These are phyloP conservation scores for Busseola fusca DNA, from an alignment of 2,888 invertebrate genomes.

Conservation along the genomic window DNA sequence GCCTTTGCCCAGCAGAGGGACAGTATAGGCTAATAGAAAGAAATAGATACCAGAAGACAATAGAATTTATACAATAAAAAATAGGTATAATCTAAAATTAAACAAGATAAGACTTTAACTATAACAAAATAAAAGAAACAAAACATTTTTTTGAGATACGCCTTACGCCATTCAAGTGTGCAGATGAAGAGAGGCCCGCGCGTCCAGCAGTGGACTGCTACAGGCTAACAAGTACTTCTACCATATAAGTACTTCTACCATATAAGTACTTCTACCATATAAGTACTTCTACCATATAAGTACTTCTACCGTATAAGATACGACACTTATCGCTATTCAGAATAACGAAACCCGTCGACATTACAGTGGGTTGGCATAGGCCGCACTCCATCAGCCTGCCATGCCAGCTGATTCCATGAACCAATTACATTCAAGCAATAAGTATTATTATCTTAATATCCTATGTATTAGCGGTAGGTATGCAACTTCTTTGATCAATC, in stretches of 20 bases:
- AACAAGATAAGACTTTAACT: too few relatives aligned
- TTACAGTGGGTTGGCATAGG: not conserved
- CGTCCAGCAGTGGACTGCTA: not conserved
- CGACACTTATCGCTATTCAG: not conserved
- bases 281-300: too few relatives aligned
- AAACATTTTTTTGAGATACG: too few relatives aligned
- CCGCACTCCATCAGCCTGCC: not conserved
- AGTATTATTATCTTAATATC: slow-evolving; percentile 60
- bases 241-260: too few relatives aligned
- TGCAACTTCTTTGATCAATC: not conserved
- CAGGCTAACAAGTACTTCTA: not conserved
- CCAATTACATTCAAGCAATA: slow-evolving; percentile 52
- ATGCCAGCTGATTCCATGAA: slow-evolving; percentile 30
- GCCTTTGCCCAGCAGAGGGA: too few relatives aligned
- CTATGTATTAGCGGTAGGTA: slow-evolving; percentile 32
- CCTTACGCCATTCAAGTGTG: not conserved
- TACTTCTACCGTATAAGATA: too few relatives aligned
- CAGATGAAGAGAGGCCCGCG: not conserved
- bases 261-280: too few relatives aligned
- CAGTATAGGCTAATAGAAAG: too few relatives aligned
- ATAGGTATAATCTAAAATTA: too few relatives aligned
- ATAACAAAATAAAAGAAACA: too few relatives aligned
- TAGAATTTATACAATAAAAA: too few relatives aligned
- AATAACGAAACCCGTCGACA: not conserved
- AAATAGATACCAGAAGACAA: too few relatives aligned